Evolutionary conservation across 1,140 invertebrate species (phyloP).

Genomic region (Colletes gigas): DNA sequence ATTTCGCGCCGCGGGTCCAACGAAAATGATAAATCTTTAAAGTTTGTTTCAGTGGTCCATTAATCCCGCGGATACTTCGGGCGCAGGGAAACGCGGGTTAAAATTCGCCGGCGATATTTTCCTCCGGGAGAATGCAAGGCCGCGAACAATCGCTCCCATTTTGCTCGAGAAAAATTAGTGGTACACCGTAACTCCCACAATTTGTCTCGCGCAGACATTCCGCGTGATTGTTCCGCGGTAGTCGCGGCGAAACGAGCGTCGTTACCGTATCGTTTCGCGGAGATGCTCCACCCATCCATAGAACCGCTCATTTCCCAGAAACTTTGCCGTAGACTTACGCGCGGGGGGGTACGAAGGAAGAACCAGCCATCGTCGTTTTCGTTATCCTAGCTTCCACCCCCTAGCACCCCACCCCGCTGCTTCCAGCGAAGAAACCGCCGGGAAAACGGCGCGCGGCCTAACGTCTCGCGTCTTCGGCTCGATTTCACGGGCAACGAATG

Average conservation of each 20-base stretch:
- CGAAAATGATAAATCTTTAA: conserved; percentile 16
- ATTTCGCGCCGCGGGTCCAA: neutral
- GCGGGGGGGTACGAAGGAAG: neutral
- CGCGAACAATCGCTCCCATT: conserved; percentile 15
- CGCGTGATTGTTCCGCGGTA: conserved; percentile 30
- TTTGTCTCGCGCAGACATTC: conserved; percentile 34
- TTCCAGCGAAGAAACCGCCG: neutral
- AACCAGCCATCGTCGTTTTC: conserved; percentile 12
- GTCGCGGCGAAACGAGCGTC: conserved; percentile 36
- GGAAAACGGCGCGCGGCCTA: conserved; percentile 28
- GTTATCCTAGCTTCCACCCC: conserved; percentile 1
- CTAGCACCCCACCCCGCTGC: neutral
- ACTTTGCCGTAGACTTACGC: conserved; percentile 26
- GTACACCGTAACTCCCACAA: conserved; percentile 24
- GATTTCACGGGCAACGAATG: conserved; percentile 1
- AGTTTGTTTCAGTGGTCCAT: conserved; percentile 18
- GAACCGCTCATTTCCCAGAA: conserved; percentile 23
- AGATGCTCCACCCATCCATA: neutral
- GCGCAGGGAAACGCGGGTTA: conserved; percentile 22
- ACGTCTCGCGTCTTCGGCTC: neutral
- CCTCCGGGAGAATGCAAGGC: neutral
- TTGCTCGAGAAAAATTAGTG: conserved; percentile 32
- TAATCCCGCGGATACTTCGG: conserved; percentile 1
- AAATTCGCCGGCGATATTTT: conserved; percentile 33
- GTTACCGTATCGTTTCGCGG: conserved; percentile 48